Base-by-base conservation (phyloP, 2,113 vertebrate genomes). In the Sinocyclocheilus anshuiensis region DNA sequence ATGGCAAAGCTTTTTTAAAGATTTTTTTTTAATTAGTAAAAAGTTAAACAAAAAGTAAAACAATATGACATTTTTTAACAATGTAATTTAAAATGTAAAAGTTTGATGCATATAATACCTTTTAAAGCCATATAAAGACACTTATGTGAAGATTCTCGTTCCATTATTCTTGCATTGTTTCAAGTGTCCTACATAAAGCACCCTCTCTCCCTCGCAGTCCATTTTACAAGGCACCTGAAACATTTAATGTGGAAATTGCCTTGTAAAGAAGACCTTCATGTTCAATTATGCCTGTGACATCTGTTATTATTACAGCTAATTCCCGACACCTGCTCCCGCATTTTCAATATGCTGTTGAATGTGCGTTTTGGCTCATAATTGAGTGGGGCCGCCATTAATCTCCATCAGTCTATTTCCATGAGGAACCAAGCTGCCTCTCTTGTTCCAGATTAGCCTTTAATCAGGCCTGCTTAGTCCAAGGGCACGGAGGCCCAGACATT, bases 371-470 rank as follows among this genome's bases (percentile, higher is more conserved):
- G 84, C 90, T 89, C 87, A 75, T 90, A 90, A 92, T 87, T 92
- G 92, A 92, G 91, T 85, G 71, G 69, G 75, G 67, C 89, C 71
- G 4, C 89, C 89, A 90, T 94, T 94, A 92, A 94, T 95, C 91
- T 94, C 85, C 86, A 92, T 94, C 89, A 89, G 72, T 88, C 74
- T 82, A 77, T 86, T 48, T 36, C 89, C 65, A n/a, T 86, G 86
- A 86, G 89, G 80, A 92, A 81, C 88, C 82, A 83, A 91, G 87
- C 89, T 86, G 90, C 94, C 91, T 91, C 79, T 84, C 79, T 24
- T 1, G 69, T 67, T 90, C 83, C 81, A 81, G 86, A 90, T 93
- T 92, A 91, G 76, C 85, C 89, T 88, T 92, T 93, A 92, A 93
- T 93, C 90, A 92, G 90, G 74, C 59, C 91, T 91, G 89, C 85